Percentiles rank a stretch among this genome's conserved stretches.
Conservation (phyloP, 2,797 vertebrate species). For the Pogonophryne albipinna region DNA sequence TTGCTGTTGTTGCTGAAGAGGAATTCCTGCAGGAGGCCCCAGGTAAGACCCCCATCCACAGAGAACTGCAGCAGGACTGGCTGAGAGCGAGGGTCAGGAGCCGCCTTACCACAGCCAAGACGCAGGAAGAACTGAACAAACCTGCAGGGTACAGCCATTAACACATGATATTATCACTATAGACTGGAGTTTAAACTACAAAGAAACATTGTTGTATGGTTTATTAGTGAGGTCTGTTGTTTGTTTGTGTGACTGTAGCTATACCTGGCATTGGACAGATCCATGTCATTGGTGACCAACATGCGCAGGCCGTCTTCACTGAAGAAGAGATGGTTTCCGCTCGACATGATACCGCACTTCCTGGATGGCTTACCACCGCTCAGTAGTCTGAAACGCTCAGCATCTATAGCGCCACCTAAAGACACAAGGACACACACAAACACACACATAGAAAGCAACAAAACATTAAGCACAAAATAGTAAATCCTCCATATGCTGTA, state of each 20-base stretch:
- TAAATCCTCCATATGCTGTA: not conserved
- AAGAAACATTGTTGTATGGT: too few relatives aligned
- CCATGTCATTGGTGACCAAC: conserved; percentile 95
- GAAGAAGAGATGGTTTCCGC: conserved; percentile 98
- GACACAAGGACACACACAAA: not conserved
- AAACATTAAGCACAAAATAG: not conserved
- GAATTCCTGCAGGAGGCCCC: conserved; percentile 97
- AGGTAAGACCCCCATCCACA: conserved; percentile 92
- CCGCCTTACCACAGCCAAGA: conserved; percentile 95
- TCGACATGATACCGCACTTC: conserved; percentile 97
- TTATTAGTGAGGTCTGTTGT: conserved; percentile 43
- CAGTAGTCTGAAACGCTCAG: conserved; percentile 90
- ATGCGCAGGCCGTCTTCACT: conserved; percentile 96
- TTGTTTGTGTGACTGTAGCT: conserved; percentile 24
- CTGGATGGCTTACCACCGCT: conserved; percentile 97
- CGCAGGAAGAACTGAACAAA: conserved; percentile 99
- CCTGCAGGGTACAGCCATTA: conserved; percentile 72
- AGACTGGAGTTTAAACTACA: not conserved
- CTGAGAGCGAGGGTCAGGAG: conserved; percentile 96
- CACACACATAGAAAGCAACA: not conserved
- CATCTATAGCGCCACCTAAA: conserved; percentile 89
- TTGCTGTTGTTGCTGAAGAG: conserved; percentile 98
- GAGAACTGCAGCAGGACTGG: conserved; percentile 97
- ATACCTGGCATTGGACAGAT: conserved; percentile 96
- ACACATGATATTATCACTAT: not conserved